Conservation (phyloP, 2,888 invertebrate genomes). For the Slavum lentiscoides region DNA sequence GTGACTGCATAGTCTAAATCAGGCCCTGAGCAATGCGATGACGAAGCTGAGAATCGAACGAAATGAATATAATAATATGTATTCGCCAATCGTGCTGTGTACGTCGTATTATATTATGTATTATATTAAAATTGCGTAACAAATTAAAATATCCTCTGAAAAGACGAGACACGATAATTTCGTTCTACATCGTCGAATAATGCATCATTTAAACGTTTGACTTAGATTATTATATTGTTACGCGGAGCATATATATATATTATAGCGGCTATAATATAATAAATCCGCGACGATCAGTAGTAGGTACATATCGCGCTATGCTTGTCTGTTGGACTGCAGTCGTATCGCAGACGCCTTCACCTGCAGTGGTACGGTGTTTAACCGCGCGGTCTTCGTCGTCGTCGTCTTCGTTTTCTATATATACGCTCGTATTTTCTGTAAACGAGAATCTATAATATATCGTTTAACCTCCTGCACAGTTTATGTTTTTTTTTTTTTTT, state of each 20-base stretch:
- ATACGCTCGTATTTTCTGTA: neutral
- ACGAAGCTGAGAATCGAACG: neutral
- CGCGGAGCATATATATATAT: too few relatives aligned
- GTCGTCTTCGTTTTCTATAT: neutral
- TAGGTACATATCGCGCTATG: neutral
- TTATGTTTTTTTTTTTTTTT: neutral
- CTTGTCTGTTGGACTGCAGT: slow-evolving; percentile 27
- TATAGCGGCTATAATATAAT: neutral
- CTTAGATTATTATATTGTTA: too few relatives aligned
- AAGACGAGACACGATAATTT: slow-evolving; percentile 20
- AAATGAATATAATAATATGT: neutral
- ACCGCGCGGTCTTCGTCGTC: slow-evolving; percentile 1
- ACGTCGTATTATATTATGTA: neutral
- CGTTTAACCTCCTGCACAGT: neutral
- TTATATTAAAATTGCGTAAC: slow-evolving; percentile 30
- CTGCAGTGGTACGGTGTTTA: slow-evolving; percentile 1
- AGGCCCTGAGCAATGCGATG: neutral
- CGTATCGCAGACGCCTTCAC: slow-evolving; percentile 43
- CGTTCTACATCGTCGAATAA: slow-evolving; percentile 6
- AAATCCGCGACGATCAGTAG: neutral
- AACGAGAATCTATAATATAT: neutral
- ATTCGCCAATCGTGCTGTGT: neutral
- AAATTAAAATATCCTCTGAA: neutral
- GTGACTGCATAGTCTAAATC: neutral
- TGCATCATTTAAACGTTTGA: too few relatives aligned